These are phyloP conservation scores for Melolontha melolontha DNA, from an alignment of 2,888 invertebrate species.

Conservation along the genomic window DNA sequence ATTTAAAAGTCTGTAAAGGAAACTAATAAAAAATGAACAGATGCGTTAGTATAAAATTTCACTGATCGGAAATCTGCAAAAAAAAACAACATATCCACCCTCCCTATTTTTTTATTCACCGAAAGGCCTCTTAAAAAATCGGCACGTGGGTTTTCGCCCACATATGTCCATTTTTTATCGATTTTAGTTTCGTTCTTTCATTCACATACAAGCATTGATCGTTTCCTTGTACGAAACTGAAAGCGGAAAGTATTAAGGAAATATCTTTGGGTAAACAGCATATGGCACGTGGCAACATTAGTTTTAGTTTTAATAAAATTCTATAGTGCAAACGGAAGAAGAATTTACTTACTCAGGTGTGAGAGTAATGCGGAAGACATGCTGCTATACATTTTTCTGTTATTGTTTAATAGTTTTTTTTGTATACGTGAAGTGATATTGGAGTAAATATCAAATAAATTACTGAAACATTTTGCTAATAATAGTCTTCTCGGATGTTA, in stretches of 20 bases:
- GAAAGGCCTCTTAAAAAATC: slow-evolving; percentile 35
- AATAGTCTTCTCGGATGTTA: too few species aligned
- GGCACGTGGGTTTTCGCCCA: slow-evolving; percentile 39
- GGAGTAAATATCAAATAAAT: too few species aligned
- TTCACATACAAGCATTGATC: slow-evolving; percentile 23
- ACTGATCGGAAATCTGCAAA: slow-evolving; percentile 35
- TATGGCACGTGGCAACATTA: slow-evolving; percentile 37
- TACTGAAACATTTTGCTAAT: too few species aligned
- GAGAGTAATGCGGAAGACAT: slow-evolving; percentile 31
- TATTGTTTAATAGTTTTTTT: slow-evolving; percentile 20
- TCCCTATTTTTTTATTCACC: slow-evolving; percentile 26
- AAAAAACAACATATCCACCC: slow-evolving; percentile 17
- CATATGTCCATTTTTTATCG: slow-evolving; percentile 28
- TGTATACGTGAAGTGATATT: too few species aligned
- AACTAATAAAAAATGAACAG: slow-evolving; percentile 37
- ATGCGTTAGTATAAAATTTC: slow-evolving; percentile 39
- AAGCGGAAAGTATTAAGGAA: slow-evolving; percentile 34
- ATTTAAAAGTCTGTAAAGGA: slow-evolving; percentile 7
- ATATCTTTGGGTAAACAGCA: slow-evolving; percentile 28
- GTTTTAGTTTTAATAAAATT: slow-evolving; percentile 34
- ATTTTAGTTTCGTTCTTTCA: slow-evolving; percentile 17
- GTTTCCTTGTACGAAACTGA: slow-evolving; percentile 33
- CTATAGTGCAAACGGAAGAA: slow-evolving; percentile 33
- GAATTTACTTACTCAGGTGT: slow-evolving; percentile 37
- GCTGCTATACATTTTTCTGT: slow-evolving; percentile 21